These are phyloP conservation scores for Chironomus riparius DNA, from an alignment of 2,888 invertebrate species.

Conservation along the genomic window DNA sequence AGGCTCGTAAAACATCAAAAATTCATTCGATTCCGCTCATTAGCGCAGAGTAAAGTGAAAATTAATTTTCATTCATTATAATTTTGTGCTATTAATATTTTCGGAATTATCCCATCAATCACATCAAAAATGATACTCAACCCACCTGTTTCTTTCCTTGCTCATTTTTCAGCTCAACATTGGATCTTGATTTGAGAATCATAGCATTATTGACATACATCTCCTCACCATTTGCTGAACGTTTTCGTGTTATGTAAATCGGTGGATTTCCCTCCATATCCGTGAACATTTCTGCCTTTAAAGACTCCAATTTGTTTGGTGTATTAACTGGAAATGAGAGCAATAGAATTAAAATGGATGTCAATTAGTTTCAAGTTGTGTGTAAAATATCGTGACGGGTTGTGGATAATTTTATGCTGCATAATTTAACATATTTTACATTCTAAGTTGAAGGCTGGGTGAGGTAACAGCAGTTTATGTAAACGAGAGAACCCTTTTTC, in stretches of 20 bases:
- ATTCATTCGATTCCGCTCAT: conserved; percentile 1
- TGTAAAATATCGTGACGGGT: too few relatives aligned
- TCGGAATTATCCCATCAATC: background rate
- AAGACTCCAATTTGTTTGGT: conserved; percentile 56
- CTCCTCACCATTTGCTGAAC: conserved; percentile 52
- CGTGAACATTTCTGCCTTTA: conserved; percentile 51
- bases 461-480: too few relatives aligned
- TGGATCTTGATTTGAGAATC: conserved; percentile 58
- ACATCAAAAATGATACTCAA: conserved; percentile 17
- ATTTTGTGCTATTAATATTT: background rate
- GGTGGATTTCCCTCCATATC: conserved; percentile 79
- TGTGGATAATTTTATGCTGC: too few relatives aligned
- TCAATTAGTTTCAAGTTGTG: background rate
- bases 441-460: too few relatives aligned
- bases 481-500: too few relatives aligned
- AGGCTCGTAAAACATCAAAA: background rate
- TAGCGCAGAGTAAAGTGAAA: background rate
- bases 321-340: conserved; percentile 61
- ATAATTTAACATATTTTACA: too few relatives aligned
- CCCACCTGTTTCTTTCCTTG: conserved; percentile 53
- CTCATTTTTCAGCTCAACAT: conserved; percentile 52
- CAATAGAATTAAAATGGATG: conserved; percentile 26
- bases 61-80: background rate
- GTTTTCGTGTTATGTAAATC: conserved; percentile 68
- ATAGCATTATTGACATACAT: conserved; percentile 82